A percentile compares a stretch with the other conserved stretches of the same genome.
These are phyloP conservation scores for Pelmatolapia mariae DNA, from an alignment of 2,113 vertebrate species.

Conservation along the genomic window DNA sequence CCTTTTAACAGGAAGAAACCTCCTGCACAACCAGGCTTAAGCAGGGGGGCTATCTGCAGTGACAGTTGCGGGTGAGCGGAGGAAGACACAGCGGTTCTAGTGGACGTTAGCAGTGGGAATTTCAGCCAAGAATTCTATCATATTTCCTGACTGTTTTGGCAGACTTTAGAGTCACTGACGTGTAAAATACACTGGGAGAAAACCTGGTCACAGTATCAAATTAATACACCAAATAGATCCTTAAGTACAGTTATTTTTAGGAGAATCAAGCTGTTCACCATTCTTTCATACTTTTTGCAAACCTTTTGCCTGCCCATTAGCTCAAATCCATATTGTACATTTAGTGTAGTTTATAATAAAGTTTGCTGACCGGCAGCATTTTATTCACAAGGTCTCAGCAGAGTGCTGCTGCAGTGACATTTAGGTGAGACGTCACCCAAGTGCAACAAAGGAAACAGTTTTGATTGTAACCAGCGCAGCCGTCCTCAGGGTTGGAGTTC, in stretches of 20 bases:
- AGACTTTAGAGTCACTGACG: not conserved
- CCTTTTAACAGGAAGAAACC: not conserved
- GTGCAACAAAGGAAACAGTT: constrained; percentile 2
- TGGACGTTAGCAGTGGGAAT: not conserved
- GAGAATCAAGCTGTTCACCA: not conserved
- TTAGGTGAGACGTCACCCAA: not conserved
- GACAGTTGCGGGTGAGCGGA: not conserved
- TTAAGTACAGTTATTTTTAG: not conserved
- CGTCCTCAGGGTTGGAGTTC: constrained; percentile 14
- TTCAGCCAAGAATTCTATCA: not conserved
- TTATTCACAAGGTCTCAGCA: not conserved
- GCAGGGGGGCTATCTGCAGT: not conserved
- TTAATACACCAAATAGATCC: not conserved
- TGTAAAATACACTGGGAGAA: not conserved
- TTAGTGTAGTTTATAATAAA: not conserved
- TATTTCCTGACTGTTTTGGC: not conserved
- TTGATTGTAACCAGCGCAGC: constrained; percentile 43
- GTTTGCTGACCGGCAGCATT: not conserved
- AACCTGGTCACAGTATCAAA: not conserved
- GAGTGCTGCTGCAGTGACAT: not conserved
- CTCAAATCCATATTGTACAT: not conserved
- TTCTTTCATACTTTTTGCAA: not conserved
- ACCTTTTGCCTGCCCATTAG: not conserved
- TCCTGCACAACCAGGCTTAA: not conserved
- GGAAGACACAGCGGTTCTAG: not conserved